Percentiles rank a stretch among this genome's conserved stretches.
phyloP scores from a whole-genome alignment of 2,888 invertebrate species.

The Baronia brevicornis region DNA sequence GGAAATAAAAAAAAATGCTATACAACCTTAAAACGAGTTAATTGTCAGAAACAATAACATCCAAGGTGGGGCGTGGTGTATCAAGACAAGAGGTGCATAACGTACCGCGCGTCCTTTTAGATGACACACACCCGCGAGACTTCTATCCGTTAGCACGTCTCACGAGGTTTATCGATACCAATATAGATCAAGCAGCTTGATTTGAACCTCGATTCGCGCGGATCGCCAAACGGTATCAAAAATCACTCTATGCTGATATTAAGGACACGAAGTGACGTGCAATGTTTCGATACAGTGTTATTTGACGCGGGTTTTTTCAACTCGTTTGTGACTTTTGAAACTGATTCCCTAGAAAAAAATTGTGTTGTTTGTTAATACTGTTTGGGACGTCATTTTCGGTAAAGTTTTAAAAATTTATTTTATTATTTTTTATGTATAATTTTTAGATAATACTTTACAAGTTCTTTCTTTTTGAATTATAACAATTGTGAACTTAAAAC shows the following conservation, averaged over 20 bases:
- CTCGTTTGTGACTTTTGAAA: constrained; percentile 37
- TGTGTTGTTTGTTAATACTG: constrained; percentile 23
- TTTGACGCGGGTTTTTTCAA: constrained; percentile 43
- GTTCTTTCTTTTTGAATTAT: too few relatives aligned
- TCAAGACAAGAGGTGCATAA: constrained; percentile 41
- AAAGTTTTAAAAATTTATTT: too few relatives aligned
- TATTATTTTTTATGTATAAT: too few relatives aligned
- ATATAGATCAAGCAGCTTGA: constrained; percentile 7
- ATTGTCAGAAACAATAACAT: constrained; percentile 45
- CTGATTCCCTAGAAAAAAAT: constrained; percentile 20
- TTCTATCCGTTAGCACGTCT: constrained; percentile 39
- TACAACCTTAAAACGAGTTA: constrained; percentile 41
- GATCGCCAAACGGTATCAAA: constrained; percentile 2
- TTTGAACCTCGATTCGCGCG: constrained; percentile 1
- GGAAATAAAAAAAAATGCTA: constrained; percentile 28
- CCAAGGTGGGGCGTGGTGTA: constrained; percentile 42
- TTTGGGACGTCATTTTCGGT: too few relatives aligned
- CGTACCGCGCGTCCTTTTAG: constrained; percentile 32
- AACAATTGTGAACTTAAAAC: too few relatives aligned
- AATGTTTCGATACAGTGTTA: constrained; percentile 54
- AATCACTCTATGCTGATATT: constrained; percentile 39
- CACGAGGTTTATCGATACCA: constrained; percentile 2
- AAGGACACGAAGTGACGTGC: constrained; percentile 49
- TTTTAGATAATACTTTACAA: too few relatives aligned
- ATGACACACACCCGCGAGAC: constrained; percentile 37